A percentile compares a stretch with the other conserved stretches of the same genome.
Evolutionary conservation across 2,888 invertebrate species (phyloP).

Genomic region (Tetanocera ferruginea): DNA sequence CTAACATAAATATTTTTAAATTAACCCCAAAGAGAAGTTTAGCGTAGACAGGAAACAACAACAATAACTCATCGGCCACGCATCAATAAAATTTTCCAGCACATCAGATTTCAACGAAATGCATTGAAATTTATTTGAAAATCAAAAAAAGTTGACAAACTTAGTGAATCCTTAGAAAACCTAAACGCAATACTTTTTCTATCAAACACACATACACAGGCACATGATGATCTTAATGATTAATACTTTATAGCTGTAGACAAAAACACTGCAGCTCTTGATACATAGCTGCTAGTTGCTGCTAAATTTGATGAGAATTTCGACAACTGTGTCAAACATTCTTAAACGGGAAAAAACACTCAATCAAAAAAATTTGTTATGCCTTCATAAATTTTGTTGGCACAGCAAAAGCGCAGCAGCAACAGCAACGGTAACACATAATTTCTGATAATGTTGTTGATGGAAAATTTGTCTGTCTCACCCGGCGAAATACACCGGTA

Average conservation of each 20-base stretch:
- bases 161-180: not conserved
- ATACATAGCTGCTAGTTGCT: not conserved
- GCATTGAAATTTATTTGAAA: not conserved
- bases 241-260: slow-evolving; percentile 15
- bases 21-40: slow-evolving; percentile 31
- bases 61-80: slow-evolving; percentile 19
- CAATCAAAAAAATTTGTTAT: slow-evolving; percentile 34
- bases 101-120: not conserved
- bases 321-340: slow-evolving; percentile 36
- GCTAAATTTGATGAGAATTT: not conserved
- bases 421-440: slow-evolving; percentile 1
- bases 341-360: slow-evolving; percentile 26
- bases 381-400: slow-evolving; percentile 1
- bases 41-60: slow-evolving; percentile 17
- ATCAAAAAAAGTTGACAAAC: slow-evolving; percentile 16
- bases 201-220: not conserved
- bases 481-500: not conserved
- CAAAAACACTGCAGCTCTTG: slow-evolving; percentile 8
- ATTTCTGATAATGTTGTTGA: not conserved
- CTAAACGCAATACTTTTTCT: not conserved
- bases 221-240: not conserved
- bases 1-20: slow-evolving; percentile 33
- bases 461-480: slow-evolving; percentile 3
- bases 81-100: not conserved
- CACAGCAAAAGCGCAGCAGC: not conserved